Evolutionary conservation across 2,797 vertebrate species (phyloP).

Genomic region (Zalophus californianus): DNA sequence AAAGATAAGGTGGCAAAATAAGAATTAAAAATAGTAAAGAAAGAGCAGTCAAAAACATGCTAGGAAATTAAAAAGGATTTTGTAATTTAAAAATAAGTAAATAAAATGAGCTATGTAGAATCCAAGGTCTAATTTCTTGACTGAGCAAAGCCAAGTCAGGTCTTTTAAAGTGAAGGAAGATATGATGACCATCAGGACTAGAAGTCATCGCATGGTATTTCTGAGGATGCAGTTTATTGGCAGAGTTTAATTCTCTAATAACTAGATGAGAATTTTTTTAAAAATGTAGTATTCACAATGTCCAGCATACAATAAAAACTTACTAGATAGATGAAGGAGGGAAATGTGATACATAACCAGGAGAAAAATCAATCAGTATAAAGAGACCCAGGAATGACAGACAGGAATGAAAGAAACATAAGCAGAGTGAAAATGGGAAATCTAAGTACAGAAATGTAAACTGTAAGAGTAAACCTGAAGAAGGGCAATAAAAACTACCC

Average conservation of each 20-base stretch:
- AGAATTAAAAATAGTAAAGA: constrained; percentile 25
- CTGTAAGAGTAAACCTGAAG: neutral
- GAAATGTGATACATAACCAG: neutral
- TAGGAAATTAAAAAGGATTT: neutral
- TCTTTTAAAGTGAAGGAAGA: neutral
- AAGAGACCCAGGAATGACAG: neutral
- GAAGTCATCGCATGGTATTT: neutral
- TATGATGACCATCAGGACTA: neutral
- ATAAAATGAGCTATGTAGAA: neutral
- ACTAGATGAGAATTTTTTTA: neutral
- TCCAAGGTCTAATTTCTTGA: neutral
- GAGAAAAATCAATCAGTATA: neutral
- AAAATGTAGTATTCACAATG: neutral
- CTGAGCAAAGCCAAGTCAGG: neutral
- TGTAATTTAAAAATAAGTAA: neutral
- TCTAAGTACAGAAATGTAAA: constrained; percentile 28
- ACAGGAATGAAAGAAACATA: neutral
- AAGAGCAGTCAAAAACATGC: neutral
- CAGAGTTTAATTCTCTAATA: neutral
- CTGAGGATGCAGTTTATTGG: neutral
- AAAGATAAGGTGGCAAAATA: neutral
- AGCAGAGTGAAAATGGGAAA: neutral
- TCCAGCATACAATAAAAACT: constrained; percentile 8
- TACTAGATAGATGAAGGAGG: neutral
- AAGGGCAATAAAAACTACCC: neutral